Evolutionary conservation across 2,888 invertebrate genomes (phyloP).

Genomic region (Cryptocephalus moraei): DNA sequence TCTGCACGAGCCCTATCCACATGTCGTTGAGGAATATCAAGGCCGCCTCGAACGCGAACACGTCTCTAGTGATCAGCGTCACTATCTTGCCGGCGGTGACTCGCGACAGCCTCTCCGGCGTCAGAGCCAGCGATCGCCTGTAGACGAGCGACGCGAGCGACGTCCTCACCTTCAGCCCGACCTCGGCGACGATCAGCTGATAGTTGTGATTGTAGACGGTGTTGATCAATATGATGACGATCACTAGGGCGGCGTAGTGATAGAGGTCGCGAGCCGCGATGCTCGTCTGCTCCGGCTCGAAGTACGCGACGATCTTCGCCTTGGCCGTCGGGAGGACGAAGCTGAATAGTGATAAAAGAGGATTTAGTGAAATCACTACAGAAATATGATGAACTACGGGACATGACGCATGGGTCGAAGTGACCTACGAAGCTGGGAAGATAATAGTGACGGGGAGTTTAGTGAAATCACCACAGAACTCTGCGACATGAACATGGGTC

Average conservation of each 20-base stretch:
- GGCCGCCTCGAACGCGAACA: conserved; percentile 79
- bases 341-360: no score
- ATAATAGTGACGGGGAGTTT: no score
- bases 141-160: conserved; percentile 48
- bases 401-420: no score
- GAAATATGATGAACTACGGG: background rate
- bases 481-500: no score
- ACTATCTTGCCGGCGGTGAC: conserved; percentile 65
- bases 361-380: background rate
- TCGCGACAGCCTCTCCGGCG: conserved; percentile 49
- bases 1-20: conserved; percentile 83
- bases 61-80: conserved; percentile 87
- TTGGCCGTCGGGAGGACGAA: conserved; percentile 22
- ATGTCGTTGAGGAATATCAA: conserved; percentile 82
- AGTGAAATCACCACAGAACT: background rate
- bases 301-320: conserved; percentile 24
- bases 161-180: conserved; percentile 67
- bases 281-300: conserved; percentile 17
- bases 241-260: conserved; percentile 60
- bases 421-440: no score
- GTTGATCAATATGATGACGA: conserved; percentile 58
- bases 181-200: conserved; percentile 59
- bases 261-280: conserved; percentile 44
- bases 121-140: conserved; percentile 47
- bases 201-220: conserved; percentile 63